These are phyloP conservation scores for Natator depressus DNA, from an alignment of 2,113 vertebrate species.

Conservation along the genomic window DNA sequence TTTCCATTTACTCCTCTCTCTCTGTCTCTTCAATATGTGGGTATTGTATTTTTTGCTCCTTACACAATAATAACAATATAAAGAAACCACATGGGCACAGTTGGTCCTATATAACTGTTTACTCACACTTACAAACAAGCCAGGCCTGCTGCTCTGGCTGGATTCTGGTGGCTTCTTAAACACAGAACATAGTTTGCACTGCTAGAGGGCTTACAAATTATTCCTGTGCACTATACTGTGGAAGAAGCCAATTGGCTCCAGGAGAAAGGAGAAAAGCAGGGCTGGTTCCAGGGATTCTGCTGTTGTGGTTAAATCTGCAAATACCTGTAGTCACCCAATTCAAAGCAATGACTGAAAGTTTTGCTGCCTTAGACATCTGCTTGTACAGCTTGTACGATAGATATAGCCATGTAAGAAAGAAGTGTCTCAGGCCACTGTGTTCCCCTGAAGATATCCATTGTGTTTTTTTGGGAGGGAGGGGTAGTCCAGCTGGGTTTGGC, in stretches of 20 bases:
- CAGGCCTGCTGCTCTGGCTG: not conserved
- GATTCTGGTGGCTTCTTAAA: not conserved
- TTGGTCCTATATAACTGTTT: not conserved
- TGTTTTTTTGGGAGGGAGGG: not conserved
- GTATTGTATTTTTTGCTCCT: not conserved
- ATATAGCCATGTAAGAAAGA: not conserved
- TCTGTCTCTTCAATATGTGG: fast-evolving
- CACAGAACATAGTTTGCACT: not conserved
- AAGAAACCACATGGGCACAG: not conserved
- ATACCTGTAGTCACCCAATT: not conserved
- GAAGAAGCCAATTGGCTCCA: not conserved
- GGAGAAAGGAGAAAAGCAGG: not conserved
- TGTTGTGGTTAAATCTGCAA: not conserved
- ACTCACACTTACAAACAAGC: not conserved
- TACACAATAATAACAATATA: not conserved
- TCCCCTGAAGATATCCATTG: fast-evolving
- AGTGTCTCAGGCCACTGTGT: fast-evolving
- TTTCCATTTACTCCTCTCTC: not conserved
- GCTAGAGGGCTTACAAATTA: too few relatives aligned
- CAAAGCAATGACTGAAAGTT: not conserved
- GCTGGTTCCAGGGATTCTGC: not conserved
- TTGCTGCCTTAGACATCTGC: not conserved
- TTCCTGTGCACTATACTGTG: not conserved
- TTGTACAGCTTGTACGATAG: not conserved
- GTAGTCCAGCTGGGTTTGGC: not conserved